phyloP scores from a whole-genome alignment of 2,888 invertebrate genomes.

The Helleia helle region DNA sequence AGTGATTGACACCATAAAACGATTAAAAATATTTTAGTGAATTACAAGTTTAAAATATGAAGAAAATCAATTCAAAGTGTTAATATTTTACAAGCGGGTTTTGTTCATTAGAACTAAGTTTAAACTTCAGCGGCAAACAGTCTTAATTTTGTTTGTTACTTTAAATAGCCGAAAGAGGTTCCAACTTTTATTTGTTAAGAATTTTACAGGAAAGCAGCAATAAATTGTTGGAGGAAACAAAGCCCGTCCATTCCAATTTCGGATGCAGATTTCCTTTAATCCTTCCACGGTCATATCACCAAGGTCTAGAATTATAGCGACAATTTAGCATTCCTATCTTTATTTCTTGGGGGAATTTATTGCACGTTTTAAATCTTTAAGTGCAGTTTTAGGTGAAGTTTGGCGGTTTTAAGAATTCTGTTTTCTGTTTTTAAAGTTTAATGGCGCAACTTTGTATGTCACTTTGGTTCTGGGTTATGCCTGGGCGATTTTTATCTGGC shows the following conservation, averaged over 20 bases:
- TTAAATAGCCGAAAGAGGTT: background rate
- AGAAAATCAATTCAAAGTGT: no score
- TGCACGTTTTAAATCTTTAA: slow-evolving; percentile 16
- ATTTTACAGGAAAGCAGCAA: slow-evolving; percentile 25
- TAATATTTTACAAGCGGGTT: no score
- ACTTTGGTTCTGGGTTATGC: no score
- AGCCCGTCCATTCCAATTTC: slow-evolving; percentile 22
- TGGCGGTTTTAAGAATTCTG: background rate
- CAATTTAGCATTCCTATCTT: slow-evolving; percentile 20
- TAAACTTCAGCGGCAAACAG: background rate
- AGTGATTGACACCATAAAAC: no score
- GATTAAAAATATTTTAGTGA: no score
- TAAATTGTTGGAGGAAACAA: slow-evolving; percentile 10
- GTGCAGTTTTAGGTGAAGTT: slow-evolving; percentile 1
- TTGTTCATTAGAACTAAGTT: background rate
- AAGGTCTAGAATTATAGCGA: slow-evolving; percentile 32
- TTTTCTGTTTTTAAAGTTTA: background rate
- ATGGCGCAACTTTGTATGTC: background rate
- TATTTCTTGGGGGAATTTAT: slow-evolving; percentile 20
- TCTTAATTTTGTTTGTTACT: background rate
- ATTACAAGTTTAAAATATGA: no score
- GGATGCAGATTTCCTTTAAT: slow-evolving; percentile 27
- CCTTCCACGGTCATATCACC: slow-evolving; percentile 21
- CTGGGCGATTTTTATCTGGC: no score
- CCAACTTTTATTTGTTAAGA: slow-evolving; percentile 9